Percentiles rank a stretch among this genome's conserved stretches.
phyloP scores from a whole-genome alignment of 2,888 invertebrate genomes.

The Biston stratarius region DNA sequence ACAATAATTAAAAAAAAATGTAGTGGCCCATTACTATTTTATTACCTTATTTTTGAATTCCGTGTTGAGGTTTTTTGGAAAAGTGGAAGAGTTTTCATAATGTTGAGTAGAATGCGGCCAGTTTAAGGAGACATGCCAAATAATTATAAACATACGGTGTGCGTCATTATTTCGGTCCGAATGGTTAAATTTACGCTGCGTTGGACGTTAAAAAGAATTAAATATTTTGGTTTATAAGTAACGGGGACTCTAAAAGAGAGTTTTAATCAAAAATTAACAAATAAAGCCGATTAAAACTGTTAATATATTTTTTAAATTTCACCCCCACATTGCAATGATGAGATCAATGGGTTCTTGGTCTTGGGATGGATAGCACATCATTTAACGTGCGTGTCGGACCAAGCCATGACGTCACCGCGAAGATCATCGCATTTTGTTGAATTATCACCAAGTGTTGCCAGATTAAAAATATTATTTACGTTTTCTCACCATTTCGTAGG shows the following conservation, averaged over 20 bases:
- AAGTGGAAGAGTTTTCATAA: constrained; percentile 34
- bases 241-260: not conserved
- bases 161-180: constrained; percentile 7
- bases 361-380: not conserved
- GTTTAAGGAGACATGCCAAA: constrained; percentile 43
- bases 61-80: constrained; percentile 20
- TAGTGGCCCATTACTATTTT: not conserved
- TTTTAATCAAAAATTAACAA: too few relatives aligned
- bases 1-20: not conserved
- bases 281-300: too few relatives aligned
- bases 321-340: too few relatives aligned
- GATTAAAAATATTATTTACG: constrained; percentile 73
- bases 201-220: too few relatives aligned
- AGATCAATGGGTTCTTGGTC: not conserved
- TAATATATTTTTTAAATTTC: too few relatives aligned
- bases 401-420: constrained; percentile 37
- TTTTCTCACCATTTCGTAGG: constrained; percentile 75
- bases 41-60: constrained; percentile 34
- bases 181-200: not conserved
- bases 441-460: constrained; percentile 69
- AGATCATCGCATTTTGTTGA: constrained; percentile 39
- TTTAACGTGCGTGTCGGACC: constrained; percentile 45
- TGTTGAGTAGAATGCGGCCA: constrained; percentile 53
- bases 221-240: not conserved
- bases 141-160: not conserved